These are phyloP conservation scores for Drosophila nigromelanica DNA, from an alignment of 1,140 invertebrate genomes.

Conservation along the genomic window DNA sequence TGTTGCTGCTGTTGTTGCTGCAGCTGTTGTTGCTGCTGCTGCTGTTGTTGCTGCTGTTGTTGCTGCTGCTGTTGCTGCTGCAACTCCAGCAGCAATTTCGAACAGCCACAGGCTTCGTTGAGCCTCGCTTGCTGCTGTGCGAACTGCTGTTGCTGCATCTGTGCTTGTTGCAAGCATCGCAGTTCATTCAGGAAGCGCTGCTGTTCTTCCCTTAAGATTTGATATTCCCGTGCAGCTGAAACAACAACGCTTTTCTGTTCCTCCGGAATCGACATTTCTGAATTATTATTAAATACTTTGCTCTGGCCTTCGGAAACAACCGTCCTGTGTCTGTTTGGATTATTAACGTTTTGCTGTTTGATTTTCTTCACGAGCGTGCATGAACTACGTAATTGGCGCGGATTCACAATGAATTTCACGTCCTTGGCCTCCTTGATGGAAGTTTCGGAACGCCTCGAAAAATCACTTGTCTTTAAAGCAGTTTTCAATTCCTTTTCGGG, in stretches of 20 bases:
- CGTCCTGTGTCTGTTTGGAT: background rate
- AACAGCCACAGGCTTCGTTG: background rate
- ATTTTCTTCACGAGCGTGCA: background rate
- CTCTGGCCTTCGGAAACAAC: background rate
- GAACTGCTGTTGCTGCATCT: background rate
- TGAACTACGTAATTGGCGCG: conserved; percentile 10
- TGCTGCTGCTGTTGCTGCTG: background rate
- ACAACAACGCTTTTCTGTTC: background rate
- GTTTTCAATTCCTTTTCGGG: background rate
- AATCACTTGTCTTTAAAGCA: background rate
- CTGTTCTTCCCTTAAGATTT: background rate
- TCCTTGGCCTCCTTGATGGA: background rate
- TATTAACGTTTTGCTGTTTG: background rate
- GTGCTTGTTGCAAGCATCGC: background rate
- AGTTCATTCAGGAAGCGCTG: background rate
- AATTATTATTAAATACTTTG: background rate
- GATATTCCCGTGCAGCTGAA: background rate
- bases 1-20: background rate
- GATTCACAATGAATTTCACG: conserved; percentile 27
- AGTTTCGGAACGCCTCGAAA: background rate
- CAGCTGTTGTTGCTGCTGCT: background rate
- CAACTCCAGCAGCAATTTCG: background rate
- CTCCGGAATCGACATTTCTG: background rate
- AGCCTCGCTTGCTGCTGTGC: background rate
- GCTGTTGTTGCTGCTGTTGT: background rate